These are phyloP conservation scores for Chironomus striatipennis DNA, from an alignment of 1,140 invertebrate species.

Conservation along the genomic window DNA sequence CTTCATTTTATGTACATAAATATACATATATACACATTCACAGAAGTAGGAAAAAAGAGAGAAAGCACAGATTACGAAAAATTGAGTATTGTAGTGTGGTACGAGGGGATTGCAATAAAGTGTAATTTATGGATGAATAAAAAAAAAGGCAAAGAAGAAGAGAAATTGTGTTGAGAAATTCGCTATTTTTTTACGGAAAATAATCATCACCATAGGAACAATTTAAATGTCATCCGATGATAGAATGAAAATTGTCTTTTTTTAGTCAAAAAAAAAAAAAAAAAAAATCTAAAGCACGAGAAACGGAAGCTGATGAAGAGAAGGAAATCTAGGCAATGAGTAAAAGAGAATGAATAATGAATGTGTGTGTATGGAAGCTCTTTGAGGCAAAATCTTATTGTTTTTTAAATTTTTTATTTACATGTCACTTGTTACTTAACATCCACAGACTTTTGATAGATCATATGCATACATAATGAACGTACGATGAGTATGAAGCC, in stretches of 20 bases:
- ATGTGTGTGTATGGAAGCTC: no score
- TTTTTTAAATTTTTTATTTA: background rate
- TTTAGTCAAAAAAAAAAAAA: background rate
- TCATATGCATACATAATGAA: background rate
- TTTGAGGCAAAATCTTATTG: no score
- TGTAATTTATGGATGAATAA: background rate
- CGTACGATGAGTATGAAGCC: background rate
- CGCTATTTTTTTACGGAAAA: background rate
- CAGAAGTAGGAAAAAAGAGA: no score
- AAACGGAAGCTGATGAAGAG: no score
- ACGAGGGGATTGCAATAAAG: background rate
- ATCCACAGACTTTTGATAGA: background rate
- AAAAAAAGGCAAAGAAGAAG: background rate
- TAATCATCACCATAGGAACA: slow-evolving; percentile 12
- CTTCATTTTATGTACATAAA: no score
- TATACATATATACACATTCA: no score
- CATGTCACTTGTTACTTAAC: background rate
- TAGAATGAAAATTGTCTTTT: slow-evolving; percentile 14
- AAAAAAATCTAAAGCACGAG: no score
- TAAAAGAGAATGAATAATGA: no score
- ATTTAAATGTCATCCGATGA: slow-evolving; percentile 9
- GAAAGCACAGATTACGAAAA: no score
- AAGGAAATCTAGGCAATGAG: no score
- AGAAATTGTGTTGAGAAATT: background rate
- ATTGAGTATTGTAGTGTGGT: no score